A percentile compares a stretch with the other conserved stretches of the same genome.
Evolutionary conservation across 92 coral and sea anemone genomes (phyloP).

Genomic region (Desmophyllum pertusum): DNA sequence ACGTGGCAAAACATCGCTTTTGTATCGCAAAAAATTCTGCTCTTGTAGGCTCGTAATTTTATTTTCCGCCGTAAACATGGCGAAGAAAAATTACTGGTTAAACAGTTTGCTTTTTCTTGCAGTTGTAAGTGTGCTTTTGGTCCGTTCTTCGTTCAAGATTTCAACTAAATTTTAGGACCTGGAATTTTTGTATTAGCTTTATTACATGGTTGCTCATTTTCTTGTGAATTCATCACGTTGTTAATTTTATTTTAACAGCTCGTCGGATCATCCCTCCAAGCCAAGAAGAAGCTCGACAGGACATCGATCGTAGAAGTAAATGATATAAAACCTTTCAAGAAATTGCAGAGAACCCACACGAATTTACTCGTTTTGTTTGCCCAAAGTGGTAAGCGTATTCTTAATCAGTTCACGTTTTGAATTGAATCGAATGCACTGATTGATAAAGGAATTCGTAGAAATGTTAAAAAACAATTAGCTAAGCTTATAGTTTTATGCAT

Average conservation of each 20-base stretch:
- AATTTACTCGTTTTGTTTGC: slow-evolving; percentile 90
- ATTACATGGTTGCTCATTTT: slow-evolving; percentile 19
- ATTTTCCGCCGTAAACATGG: slow-evolving; percentile 7
- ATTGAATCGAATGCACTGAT: background rate
- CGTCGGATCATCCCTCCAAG: slow-evolving; percentile 48
- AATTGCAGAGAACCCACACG: slow-evolving; percentile 90
- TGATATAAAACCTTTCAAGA: slow-evolving; percentile 93
- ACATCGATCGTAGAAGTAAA: slow-evolving; percentile 77
- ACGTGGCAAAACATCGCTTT: slow-evolving; percentile 86
- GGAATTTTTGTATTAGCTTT: background rate
- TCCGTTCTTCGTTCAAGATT: background rate
- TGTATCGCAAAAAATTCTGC: background rate
- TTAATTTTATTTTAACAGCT: slow-evolving; percentile 55
- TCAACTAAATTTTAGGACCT: background rate
- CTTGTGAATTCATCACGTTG: slow-evolving; percentile 10
- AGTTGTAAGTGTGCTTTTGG: slow-evolving; percentile 51
- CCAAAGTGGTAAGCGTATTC: slow-evolving; percentile 87
- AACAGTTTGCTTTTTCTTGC: slow-evolving; percentile 20
- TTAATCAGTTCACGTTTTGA: background rate
- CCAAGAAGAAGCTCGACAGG: slow-evolving; percentile 78
- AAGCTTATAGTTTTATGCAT: background rate
- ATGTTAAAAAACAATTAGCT: background rate
- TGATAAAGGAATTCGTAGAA: background rate
- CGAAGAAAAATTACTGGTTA: slow-evolving; percentile 29
- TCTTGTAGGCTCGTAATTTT: background rate